Evolutionary conservation across 2,797 vertebrate species (phyloP).

Genomic region (Coregonus suidteri): DNA sequence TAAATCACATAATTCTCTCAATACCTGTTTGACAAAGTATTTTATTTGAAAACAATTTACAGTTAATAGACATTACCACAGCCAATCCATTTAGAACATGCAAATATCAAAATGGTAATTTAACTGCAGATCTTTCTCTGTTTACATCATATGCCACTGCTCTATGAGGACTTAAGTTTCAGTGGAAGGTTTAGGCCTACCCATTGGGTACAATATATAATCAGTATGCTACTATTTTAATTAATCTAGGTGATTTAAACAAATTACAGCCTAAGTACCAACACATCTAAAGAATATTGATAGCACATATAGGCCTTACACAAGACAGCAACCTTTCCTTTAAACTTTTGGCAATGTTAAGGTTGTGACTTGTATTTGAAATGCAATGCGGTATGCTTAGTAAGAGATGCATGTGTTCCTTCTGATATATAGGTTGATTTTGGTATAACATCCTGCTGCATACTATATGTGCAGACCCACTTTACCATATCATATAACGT

Average conservation of each 20-base stretch:
- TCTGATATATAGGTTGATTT: too few relatives aligned
- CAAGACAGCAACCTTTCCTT: slow-evolving; percentile 2
- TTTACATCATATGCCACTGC: neutral
- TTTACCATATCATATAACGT: neutral
- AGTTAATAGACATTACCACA: neutral
- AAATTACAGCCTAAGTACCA: neutral
- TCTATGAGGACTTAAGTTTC: neutral
- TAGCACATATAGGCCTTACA: neutral
- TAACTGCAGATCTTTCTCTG: neutral
- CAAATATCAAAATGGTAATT: neutral
- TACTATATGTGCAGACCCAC: neutral
- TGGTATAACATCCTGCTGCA: too few relatives aligned
- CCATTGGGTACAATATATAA: neutral
- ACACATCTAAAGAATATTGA: neutral
- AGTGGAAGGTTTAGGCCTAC: neutral
- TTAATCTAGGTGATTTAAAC: neutral
- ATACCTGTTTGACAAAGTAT: too few relatives aligned
- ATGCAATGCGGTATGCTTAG: too few relatives aligned
- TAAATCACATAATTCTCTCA: too few relatives aligned
- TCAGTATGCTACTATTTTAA: neutral
- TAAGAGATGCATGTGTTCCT: too few relatives aligned
- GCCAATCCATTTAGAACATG: neutral
- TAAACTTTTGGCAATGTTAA: neutral
- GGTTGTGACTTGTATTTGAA: neutral
- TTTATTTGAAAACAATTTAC: too few relatives aligned